Percentiles rank a stretch among this genome's conserved stretches.
Evolutionary conservation across 2,113 vertebrate species (phyloP).

Genomic region (Sturnus vulgaris): DNA sequence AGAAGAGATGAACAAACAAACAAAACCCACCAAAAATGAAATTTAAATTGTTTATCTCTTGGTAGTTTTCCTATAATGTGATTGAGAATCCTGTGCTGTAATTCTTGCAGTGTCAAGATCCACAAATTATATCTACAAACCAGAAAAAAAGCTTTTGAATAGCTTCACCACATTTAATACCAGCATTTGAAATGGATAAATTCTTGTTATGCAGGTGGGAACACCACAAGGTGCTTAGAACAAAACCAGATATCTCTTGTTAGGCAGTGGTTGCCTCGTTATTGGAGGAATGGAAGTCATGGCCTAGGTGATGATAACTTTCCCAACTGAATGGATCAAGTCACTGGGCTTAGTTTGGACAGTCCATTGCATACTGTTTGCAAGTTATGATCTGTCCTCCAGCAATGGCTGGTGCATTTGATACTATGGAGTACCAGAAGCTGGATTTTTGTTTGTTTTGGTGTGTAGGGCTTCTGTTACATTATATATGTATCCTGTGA

Average conservation of each 20-base stretch:
- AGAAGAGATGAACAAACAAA: not conserved
- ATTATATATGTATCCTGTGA: conserved; percentile 1
- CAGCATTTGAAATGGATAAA: not conserved
- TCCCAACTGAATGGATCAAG: not conserved
- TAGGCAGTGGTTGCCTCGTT: not conserved
- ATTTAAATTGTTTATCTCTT: not conserved
- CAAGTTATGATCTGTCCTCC: not conserved
- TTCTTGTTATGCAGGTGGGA: not conserved
- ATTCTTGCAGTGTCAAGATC: not conserved
- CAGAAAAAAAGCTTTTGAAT: not conserved
- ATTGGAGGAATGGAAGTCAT: not conserved
- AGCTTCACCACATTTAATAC: not conserved
- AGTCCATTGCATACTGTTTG: not conserved
- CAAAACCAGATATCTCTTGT: not conserved
- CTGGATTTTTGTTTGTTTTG: not conserved
- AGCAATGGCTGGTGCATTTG: not conserved
- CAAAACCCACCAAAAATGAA: not conserved
- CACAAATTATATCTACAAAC: not conserved
- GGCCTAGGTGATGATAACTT: not conserved
- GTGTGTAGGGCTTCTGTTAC: not conserved
- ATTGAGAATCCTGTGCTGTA: not conserved
- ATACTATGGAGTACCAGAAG: not conserved
- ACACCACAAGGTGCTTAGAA: not conserved
- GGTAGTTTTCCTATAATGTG: not conserved
- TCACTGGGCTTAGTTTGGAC: not conserved